Conservation (phyloP, 2,797 vertebrate genomes). For the Cynopterus sphinx region DNA sequence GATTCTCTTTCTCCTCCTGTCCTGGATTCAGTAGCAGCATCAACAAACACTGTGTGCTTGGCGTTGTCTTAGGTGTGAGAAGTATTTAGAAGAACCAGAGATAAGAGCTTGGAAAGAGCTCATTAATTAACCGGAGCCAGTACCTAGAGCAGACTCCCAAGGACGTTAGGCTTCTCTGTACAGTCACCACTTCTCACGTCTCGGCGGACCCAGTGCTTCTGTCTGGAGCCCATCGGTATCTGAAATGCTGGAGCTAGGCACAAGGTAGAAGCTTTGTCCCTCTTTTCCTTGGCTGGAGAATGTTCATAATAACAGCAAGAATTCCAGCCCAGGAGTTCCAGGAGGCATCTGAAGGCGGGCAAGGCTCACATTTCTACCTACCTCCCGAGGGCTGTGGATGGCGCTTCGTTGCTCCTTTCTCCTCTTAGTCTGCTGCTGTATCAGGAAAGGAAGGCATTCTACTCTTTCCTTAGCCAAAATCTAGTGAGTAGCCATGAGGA, state of each 20-base stretch:
- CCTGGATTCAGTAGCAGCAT: constrained; percentile 69
- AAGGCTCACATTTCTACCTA: background rate
- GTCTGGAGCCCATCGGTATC: background rate
- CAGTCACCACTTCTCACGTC: background rate
- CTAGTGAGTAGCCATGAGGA: background rate
- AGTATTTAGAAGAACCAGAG: background rate
- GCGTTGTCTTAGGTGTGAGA: background rate
- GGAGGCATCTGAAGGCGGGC: background rate
- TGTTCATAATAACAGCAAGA: background rate
- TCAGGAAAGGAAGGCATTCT: background rate
- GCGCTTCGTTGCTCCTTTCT: background rate
- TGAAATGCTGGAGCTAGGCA: background rate
- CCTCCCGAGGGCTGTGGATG: background rate
- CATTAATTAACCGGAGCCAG: background rate
- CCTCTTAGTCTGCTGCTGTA: background rate
- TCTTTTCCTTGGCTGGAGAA: background rate
- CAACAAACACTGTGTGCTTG: constrained; percentile 51
- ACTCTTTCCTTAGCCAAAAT: background rate
- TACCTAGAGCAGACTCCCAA: background rate
- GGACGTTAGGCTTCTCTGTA: background rate
- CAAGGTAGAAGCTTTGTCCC: background rate
- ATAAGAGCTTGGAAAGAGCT: background rate
- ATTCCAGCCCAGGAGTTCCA: too few relatives aligned
- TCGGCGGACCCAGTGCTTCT: background rate
- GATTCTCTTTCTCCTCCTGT: constrained; percentile 70